phyloP scores from a whole-genome alignment of 2,113 vertebrate genomes.

The Silurus asotus region DNA sequence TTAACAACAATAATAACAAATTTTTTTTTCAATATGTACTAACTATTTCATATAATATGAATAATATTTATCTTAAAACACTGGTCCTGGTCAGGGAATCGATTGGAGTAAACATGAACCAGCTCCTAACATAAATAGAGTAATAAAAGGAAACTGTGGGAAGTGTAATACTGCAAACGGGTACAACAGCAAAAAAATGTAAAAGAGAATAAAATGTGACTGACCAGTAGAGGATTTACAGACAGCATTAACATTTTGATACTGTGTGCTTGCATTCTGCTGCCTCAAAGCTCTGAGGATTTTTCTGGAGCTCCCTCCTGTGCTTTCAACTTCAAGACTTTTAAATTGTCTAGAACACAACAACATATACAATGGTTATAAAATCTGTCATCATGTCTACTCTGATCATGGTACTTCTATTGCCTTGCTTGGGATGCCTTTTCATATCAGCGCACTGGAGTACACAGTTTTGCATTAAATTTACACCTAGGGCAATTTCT shows the following conservation, averaged over 20 bases:
- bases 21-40: not conserved
- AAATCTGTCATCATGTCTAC: not conserved
- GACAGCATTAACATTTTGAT: constrained; percentile 60
- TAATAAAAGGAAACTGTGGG: not conserved
- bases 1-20: no score
- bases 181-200: not conserved
- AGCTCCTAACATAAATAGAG: not conserved
- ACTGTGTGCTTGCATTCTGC: constrained; percentile 57
- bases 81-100: not conserved
- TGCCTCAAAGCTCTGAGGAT: constrained; percentile 54
- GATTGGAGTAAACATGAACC: not conserved
- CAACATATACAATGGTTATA: not conserved
- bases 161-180: not conserved
- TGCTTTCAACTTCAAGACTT: constrained; percentile 36
- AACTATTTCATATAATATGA: not conserved
- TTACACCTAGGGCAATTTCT: not conserved
- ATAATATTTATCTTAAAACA: not conserved
- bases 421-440: no score
- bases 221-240: not conserved
- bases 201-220: constrained; percentile 8
- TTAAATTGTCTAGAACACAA: constrained; percentile 22
- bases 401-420: not conserved
- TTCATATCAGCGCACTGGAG: not conserved
- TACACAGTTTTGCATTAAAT: not conserved
- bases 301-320: constrained; percentile 47